Evolutionary conservation across 1,140 invertebrate genomes (phyloP).

Genomic region (Ceratosolen solmsi): DNA sequence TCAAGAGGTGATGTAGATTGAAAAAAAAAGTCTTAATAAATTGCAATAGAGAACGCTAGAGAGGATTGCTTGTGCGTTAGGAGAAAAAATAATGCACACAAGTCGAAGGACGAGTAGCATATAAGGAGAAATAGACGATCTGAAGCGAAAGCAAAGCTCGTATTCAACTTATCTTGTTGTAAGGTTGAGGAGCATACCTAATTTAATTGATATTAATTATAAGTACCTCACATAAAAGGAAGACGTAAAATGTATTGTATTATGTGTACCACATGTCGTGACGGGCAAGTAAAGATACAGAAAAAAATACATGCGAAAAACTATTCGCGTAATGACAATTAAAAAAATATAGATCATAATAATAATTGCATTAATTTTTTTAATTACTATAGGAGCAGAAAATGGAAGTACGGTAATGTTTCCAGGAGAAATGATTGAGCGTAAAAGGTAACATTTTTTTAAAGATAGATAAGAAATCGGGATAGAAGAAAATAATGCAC

Average conservation of each 20-base stretch:
- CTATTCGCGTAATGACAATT: background rate
- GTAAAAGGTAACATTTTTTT: too few species aligned
- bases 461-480: too few species aligned
- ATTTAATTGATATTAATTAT: conserved; percentile 19
- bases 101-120: conserved; percentile 11
- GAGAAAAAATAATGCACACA: conserved; percentile 20
- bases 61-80: background rate
- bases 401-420: too few species aligned
- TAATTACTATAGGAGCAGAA: too few species aligned
- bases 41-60: background rate
- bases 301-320: background rate
- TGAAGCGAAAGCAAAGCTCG: conserved; percentile 1
- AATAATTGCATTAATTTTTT: background rate
- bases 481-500: too few species aligned
- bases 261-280: background rate
- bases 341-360: background rate
- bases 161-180: background rate
- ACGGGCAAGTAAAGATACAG: background rate
- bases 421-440: too few species aligned
- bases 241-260: conserved; percentile 1
- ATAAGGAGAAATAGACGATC: conserved; percentile 15
- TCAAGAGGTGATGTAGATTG: background rate
- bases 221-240: background rate
- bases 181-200: background rate
- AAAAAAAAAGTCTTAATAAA: background rate